A percentile compares a stretch with the other conserved stretches of the same genome.
These are phyloP conservation scores for Ancistrus triradiatus DNA, from an alignment of 2,113 vertebrate genomes.

Conservation along the genomic window DNA sequence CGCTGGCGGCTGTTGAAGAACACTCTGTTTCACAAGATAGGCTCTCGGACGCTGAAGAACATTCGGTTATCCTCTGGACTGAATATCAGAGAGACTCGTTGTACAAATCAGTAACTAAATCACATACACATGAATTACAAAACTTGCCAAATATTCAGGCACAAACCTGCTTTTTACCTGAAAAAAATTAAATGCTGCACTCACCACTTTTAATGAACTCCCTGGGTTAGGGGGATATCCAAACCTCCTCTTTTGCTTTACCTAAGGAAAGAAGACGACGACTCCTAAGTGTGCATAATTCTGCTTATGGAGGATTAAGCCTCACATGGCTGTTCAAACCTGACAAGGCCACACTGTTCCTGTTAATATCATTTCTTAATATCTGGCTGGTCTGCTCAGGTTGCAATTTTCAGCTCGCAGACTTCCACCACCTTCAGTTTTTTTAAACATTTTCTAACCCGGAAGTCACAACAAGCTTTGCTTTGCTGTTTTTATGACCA, in stretches of 20 bases:
- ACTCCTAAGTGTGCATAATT: no score
- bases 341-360: no score
- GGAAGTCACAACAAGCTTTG: no score
- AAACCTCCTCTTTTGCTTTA: constrained; percentile 69
- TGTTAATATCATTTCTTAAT: no score
- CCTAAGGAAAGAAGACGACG: constrained; percentile 71
- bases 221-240: constrained; percentile 67
- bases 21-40: constrained; percentile 90
- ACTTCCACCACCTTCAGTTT: no score
- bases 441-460: no score
- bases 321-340: no score
- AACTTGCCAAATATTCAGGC: neutral
- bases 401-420: no score
- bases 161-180: neutral
- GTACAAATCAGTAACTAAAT: constrained; percentile 84
- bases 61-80: constrained; percentile 84
- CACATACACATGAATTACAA: neutral
- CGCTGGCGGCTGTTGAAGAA: constrained; percentile 88
- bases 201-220: constrained; percentile 81
- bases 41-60: constrained; percentile 93
- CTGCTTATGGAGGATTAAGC: no score
- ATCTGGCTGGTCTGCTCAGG: no score
- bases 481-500: no score
- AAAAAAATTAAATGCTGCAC: neutral
- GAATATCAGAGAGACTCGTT: constrained; percentile 85